These are phyloP conservation scores for Gobionotothen gibberifrons DNA, from an alignment of 2,797 vertebrate genomes.

Conservation along the genomic window DNA sequence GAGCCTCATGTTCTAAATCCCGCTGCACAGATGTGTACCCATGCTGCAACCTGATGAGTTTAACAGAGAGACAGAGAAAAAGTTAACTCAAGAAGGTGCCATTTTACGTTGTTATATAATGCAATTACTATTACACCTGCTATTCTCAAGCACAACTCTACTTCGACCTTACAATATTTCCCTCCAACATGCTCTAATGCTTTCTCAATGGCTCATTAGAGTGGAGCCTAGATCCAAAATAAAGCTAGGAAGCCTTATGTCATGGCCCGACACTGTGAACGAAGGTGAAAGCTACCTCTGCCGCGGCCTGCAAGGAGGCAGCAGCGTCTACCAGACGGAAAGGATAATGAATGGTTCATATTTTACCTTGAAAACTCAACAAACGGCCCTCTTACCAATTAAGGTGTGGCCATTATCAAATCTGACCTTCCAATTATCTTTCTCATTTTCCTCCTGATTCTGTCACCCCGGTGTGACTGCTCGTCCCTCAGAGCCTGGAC, in stretches of 20 bases:
- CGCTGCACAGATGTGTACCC: conserved; percentile 18
- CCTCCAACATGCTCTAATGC: conserved; percentile 62
- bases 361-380: conserved; percentile 83
- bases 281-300: conserved; percentile 60
- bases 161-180: conserved; percentile 58
- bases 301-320: conserved; percentile 53
- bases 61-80: conserved; percentile 36
- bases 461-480: conserved; percentile 72
- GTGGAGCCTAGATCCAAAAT: conserved; percentile 48
- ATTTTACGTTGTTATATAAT: conserved; percentile 42
- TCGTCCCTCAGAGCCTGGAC: conserved; percentile 19
- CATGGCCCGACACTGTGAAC: conserved; percentile 46
- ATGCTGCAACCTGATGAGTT: conserved; percentile 66
- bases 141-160: conserved; percentile 47
- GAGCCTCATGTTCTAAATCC: conserved; percentile 59
- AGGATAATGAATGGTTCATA: conserved; percentile 87
- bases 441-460: conserved; percentile 80
- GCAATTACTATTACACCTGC: conserved; percentile 56
- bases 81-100: conserved; percentile 52
- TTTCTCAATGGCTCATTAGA: conserved; percentile 82
- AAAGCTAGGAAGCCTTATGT: conserved; percentile 51
- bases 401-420: conserved; percentile 85
- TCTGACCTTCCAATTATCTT: conserved; percentile 90
- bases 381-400: conserved; percentile 84
- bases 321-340: conserved; percentile 57